These are phyloP conservation scores for Poecilia velifera DNA, from an alignment of 2,797 vertebrate genomes.

Conservation along the genomic window DNA sequence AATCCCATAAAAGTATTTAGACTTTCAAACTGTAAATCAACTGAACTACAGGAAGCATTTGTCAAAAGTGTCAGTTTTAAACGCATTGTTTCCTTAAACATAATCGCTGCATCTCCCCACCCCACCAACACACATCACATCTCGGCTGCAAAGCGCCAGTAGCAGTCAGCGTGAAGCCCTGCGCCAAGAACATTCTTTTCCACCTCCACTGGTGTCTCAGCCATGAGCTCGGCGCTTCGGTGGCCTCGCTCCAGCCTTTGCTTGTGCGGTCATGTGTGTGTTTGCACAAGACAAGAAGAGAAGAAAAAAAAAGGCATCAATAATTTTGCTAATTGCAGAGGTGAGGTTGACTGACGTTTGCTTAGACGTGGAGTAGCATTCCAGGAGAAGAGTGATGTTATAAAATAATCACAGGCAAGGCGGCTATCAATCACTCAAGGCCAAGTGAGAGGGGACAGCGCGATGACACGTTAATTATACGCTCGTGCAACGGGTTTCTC, in stretches of 20 bases:
- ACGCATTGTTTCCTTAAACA: slow-evolving; percentile 28
- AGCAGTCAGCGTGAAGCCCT: slow-evolving; percentile 38
- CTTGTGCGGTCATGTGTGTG: slow-evolving; percentile 62
- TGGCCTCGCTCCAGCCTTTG: slow-evolving; percentile 47
- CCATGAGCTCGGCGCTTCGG: slow-evolving; percentile 5
- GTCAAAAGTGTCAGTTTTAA: slow-evolving; percentile 40
- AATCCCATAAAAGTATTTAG: slow-evolving; percentile 5
- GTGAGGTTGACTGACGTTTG: slow-evolving; percentile 74
- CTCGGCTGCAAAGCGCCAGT: slow-evolving; percentile 39
- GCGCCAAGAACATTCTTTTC: slow-evolving; percentile 68
- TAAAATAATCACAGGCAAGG: slow-evolving; percentile 82
- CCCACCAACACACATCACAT: slow-evolving; percentile 39
- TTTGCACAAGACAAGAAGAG: slow-evolving; percentile 59
- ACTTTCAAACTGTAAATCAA: slow-evolving; percentile 55
- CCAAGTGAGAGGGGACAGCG: slow-evolving; percentile 65
- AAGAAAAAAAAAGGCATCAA: slow-evolving; percentile 59
- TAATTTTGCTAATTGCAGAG: slow-evolving; percentile 77
- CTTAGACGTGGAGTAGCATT: slow-evolving; percentile 68
- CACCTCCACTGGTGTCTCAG: slow-evolving; percentile 36
- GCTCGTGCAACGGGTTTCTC: slow-evolving; percentile 77
- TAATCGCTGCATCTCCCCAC: slow-evolving; percentile 42
- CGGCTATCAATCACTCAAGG: slow-evolving; percentile 71
- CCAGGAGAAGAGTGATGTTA: slow-evolving; percentile 71
- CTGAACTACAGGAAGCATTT: slow-evolving; percentile 41
- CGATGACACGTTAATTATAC: slow-evolving; percentile 81